Evolutionary conservation across 2,797 vertebrate species (phyloP), one percentile per base, ranked within the genome.

Genomic region (Phrynocephalus forsythii): DNA sequence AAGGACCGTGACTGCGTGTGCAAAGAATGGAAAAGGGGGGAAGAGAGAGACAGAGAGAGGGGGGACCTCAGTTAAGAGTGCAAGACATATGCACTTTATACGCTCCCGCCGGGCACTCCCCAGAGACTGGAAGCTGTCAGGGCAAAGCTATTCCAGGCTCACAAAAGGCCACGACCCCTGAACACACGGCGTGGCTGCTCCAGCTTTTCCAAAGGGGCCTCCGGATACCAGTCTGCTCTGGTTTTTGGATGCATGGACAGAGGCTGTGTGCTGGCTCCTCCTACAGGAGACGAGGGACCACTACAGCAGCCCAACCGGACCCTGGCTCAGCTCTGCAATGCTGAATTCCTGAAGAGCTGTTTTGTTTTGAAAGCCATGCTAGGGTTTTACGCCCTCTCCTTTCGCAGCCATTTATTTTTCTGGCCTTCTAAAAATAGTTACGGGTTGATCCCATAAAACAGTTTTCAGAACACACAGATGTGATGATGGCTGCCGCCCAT

Each of bases 261-360:
- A 82, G 0, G 5, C 89, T 92, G 76, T 88, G 89, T 92, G 91
- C 72, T 88, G 89, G 90, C 85, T 93, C 90, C 89, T 91, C 92
- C 94, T 92, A 87, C 89, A 93, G 93, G 86, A 79, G 89, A 0
- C 0, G 33, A 68, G 66, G 48, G 71, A 38, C 52, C 9, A 0
- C 16, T 50, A 78, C 89, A 10, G 60, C 50, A 10, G 60, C 50
- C 33, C 22, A 44, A 22, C 66, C 2, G 10, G 11, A 50, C 60
- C 5, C 13, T 56, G 2, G 9, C 52, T 13, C 9, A 13, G 52
- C 52, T 63, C 13, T 20, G 18, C 15, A 20, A 63, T 63, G 15
- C 18, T 20, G 20, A 63, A 63, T 63, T 28, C 30, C 8, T 10
- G n/a, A 38, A n/a, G n/a, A 56, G n/a, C 11, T 52, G 2, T 83